phyloP scores from a whole-genome alignment of 2,113 vertebrate genomes.

The Numida meleagris region DNA sequence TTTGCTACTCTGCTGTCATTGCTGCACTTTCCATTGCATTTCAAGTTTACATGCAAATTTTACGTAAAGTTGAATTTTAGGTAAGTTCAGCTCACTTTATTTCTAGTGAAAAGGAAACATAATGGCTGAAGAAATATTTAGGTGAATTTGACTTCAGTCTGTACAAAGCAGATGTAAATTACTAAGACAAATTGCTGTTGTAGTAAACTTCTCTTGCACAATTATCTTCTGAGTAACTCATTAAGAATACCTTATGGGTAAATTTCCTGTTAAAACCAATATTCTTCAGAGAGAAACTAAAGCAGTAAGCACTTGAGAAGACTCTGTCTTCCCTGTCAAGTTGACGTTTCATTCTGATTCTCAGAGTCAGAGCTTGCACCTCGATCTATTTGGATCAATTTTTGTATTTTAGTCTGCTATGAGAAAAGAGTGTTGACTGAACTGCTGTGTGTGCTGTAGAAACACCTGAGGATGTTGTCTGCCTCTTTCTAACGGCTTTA shows the following conservation, averaged over 20 bases:
- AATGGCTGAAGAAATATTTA: slow-evolving; percentile 51
- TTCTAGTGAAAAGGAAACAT: slow-evolving; percentile 46
- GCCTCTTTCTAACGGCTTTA: not conserved
- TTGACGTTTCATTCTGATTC: not conserved
- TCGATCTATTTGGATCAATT: not conserved
- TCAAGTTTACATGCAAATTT: not conserved
- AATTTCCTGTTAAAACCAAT: slow-evolving; percentile 31
- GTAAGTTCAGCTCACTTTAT: slow-evolving; percentile 30
- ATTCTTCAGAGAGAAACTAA: not conserved
- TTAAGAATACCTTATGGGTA: slow-evolving; percentile 55
- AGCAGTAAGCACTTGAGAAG: not conserved
- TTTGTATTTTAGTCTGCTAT: not conserved
- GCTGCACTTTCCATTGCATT: too few relatives aligned
- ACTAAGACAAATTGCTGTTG: slow-evolving; percentile 44
- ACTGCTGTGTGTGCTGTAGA: not conserved
- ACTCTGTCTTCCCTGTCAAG: slow-evolving; percentile 3
- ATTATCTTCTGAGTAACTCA: slow-evolving; percentile 10
- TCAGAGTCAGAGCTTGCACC: not conserved
- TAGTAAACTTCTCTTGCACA: slow-evolving; percentile 26
- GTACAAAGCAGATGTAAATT: slow-evolving; percentile 57
- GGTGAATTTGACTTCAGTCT: slow-evolving; percentile 23
- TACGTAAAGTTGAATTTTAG: slow-evolving; percentile 7
- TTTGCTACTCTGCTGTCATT: too few relatives aligned
- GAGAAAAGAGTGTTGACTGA: not conserved
- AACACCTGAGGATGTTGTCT: not conserved